A percentile compares a stretch with the other conserved stretches of the same genome.
These are phyloP conservation scores for Poeciliopsis prolifica DNA, from an alignment of 2,113 vertebrate genomes.

Conservation along the genomic window DNA sequence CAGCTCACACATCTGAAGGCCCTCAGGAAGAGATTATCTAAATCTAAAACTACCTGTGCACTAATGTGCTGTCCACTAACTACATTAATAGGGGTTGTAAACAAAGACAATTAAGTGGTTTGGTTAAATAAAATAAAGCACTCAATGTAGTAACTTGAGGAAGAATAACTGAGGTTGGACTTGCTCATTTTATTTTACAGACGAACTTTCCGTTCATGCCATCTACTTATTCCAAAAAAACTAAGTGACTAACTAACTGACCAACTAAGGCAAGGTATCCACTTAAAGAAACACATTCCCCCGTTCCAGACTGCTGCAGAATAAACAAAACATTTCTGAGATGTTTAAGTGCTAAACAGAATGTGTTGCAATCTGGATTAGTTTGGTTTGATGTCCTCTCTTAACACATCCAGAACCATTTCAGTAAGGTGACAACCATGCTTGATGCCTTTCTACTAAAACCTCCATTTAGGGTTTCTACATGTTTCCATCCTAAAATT, in stretches of 20 bases:
- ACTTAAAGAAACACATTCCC: conserved; percentile 58
- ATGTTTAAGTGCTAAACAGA: conserved; percentile 33
- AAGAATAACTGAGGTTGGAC: conserved; percentile 1
- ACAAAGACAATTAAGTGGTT: not conserved
- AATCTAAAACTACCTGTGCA: not conserved
- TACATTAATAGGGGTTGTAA: not conserved
- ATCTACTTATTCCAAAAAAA: conserved; percentile 31
- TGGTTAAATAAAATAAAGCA: not conserved
- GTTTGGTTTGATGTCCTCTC: conserved; percentile 41
- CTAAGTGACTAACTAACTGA: not conserved
- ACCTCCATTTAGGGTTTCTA: no score
- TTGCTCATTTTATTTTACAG: conserved; percentile 3
- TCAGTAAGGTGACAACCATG: conserved; percentile 34
- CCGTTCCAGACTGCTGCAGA: conserved; percentile 53
- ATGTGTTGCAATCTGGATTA: conserved; percentile 24
- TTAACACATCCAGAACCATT: conserved; percentile 19
- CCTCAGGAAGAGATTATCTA: not conserved
- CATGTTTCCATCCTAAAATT: not conserved
- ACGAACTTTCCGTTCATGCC: conserved; percentile 43
- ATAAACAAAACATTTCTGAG: conserved; percentile 60
- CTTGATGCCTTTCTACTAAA: not conserved
- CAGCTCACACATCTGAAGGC: conserved; percentile 17
- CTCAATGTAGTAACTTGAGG: not conserved
- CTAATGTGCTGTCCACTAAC: conserved; percentile 5
- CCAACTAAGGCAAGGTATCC: conserved; percentile 31